Base-by-base conservation (phyloP, 1,140 invertebrate species). In the Papilio machaon region DNA sequence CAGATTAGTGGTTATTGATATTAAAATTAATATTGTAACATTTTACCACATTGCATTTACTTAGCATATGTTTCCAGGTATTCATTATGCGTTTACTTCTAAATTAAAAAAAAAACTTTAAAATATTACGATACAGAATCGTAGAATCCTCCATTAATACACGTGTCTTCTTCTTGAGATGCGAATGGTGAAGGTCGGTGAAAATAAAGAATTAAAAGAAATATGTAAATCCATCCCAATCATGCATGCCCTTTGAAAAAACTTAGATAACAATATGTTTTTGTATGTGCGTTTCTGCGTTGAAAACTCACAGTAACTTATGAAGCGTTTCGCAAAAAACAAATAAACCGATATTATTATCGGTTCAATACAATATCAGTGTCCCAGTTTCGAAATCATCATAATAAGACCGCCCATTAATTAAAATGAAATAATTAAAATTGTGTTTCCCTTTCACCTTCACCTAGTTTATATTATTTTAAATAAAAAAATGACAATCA, bases 1-100 rank as follows among this genome's bases (percentile, higher is more conserved):
- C 23, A 70, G 64, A 35, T 70, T 38, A 70, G 30, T 70, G 64
- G 64, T 70, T 15, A 38, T 35, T 70, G 64, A 70, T 70, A 70
- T 70, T 35, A 30, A 70, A 70, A 70, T 70, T 70, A 70, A 70
- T 70, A 15, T 23, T 8, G 23, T 30, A 30, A 64, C 19, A 23
- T 35, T 70, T 38, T 35, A 70, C 64, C 64, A 38, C 30, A 17
- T 30, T 30, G 2, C 19, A 30, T 64, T 64, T 30, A 30, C 9
- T 64, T 9, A 64, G 13, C 10, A 30, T 58, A 58, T 2, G 23
- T 23, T 64, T 64, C 17, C 54, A 58, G 17, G 3, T 58, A 58
- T 52, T 52, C 6, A 52, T 43, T 43, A 43, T 3, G 38, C 38
- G 3, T 43, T 43, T 6, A 43, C 3, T 43, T 43, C 3, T 2